Evolutionary conservation across 2,888 invertebrate genomes (phyloP), one percentile per base, ranked within the genome.

Genomic region (Muschampia plurimacula): DNA sequence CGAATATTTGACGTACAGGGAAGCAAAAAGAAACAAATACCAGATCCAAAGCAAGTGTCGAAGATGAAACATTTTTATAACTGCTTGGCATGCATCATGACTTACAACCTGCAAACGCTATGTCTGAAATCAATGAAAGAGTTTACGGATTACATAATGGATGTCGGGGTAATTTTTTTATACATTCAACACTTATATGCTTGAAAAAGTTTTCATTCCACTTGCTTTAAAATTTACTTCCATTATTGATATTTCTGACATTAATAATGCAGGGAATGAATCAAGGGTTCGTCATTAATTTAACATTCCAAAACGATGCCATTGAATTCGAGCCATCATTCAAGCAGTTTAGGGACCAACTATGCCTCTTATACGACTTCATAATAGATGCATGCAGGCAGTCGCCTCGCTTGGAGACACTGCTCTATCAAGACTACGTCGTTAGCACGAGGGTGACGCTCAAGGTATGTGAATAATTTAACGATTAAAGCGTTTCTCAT

Each of bases 51-150:
- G 65, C 96, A 96, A 77, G 95, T 95, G 22, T 95, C 94, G 13
- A 95, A 96, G 84, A 95, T 97, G 87, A 96, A 95, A 79, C 96
- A 96, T 62, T 98, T 98, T 88, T 98, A 97, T 86, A 97, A 98
- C 86, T 97, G 98, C 80, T 96, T 98, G 1, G 97, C 97, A 0
- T 96, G 97, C 41, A 94, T 98, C 57, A 99, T 99, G 99, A 97
- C 98, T 0, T 96, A 96, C 80, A 97, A 98, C 81, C 91, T 99
- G 72, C 98, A 98, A 86, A 96, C 96, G 32, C 88, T 98, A 46
- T 97, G 97, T 78, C 92, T 98, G 59, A 96, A 96, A 79, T 98
- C 98, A 5, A 95, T 98, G 81, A 92, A 95, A 66, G 97, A 97
- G 77, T 98, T 96, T 84, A 96, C 97, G 0, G 93, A 97, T 67